Conservation (phyloP, 2,888 invertebrate species). For the Macrosiphum euphorbiae region DNA sequence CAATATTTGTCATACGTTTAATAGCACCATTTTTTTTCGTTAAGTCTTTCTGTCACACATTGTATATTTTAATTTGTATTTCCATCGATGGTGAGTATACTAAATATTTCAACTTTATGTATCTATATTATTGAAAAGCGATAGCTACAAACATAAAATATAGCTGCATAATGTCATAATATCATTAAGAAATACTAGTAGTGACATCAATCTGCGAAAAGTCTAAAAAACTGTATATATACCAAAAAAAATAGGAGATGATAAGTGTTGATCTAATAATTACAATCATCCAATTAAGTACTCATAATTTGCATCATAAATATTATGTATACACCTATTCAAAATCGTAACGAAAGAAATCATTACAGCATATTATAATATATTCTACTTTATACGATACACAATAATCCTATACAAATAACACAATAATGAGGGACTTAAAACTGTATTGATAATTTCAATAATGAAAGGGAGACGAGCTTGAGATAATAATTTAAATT, state of each 20-base stretch:
- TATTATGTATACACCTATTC: not conserved
- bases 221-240: not conserved
- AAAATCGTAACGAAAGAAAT: not conserved
- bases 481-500: not conserved
- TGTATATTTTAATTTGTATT: not conserved
- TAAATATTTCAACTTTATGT: not conserved
- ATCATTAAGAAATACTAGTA: not conserved
- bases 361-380: not conserved
- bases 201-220: not conserved
- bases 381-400: too few relatives aligned
- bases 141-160: not conserved
- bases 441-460: not conserved
- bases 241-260: not conserved
- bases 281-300: not conserved
- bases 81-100: not conserved
- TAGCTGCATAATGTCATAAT: not conserved
- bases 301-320: not conserved
- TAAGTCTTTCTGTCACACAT: too few relatives aligned
- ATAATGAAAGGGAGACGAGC: not conserved
- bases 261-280: not conserved
- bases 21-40: too few relatives aligned
- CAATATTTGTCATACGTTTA: too few relatives aligned
- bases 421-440: not conserved
- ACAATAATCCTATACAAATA: too few relatives aligned
- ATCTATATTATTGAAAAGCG: not conserved